Percentiles rank a stretch among this genome's conserved stretches.
Evolutionary conservation across 2,888 invertebrate genomes (phyloP).

Genomic region (Sarcophaga subvicina): DNA sequence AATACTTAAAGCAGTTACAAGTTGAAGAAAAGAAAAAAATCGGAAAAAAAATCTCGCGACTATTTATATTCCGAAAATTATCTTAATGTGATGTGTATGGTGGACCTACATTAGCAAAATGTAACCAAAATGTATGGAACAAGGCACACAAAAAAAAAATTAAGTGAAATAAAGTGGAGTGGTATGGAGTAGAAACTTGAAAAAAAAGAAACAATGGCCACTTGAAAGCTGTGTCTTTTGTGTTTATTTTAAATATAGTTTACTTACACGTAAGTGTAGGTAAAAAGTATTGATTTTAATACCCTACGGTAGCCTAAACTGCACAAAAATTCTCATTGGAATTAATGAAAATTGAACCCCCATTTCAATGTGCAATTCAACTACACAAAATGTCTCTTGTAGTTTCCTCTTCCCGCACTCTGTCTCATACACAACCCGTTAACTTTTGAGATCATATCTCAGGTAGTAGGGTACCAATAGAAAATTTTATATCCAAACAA

Average conservation of each 20-base stretch:
- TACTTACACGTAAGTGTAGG: constrained; percentile 41
- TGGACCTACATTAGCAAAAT: constrained; percentile 65
- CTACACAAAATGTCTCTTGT: too few species aligned
- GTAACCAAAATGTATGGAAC: constrained; percentile 42
- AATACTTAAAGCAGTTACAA: constrained; percentile 23
- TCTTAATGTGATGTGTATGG: constrained; percentile 65
- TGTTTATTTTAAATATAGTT: constrained; percentile 28
- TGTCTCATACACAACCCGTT: too few species aligned
- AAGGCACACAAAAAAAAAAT: not conserved
- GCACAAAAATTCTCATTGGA: not conserved
- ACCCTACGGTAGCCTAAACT: constrained; percentile 12
- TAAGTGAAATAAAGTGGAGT: constrained; percentile 24
- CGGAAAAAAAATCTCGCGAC: constrained; percentile 32
- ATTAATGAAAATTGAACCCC: too few species aligned
- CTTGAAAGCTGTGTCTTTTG: constrained; percentile 31
- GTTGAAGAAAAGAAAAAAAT: constrained; percentile 10
- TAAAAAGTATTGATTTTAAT: constrained; percentile 52
- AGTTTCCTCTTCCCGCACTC: too few species aligned
- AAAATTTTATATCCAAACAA: too few species aligned
- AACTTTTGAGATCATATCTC: too few species aligned
- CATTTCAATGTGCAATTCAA: too few species aligned
- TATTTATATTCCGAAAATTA: constrained; percentile 56
- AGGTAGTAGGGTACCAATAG: too few species aligned
- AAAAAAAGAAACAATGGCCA: constrained; percentile 51
- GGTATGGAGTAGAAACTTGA: not conserved